These are phyloP conservation scores for Oligia fasciuncula DNA, from an alignment of 2,888 invertebrate species.

Conservation along the genomic window DNA sequence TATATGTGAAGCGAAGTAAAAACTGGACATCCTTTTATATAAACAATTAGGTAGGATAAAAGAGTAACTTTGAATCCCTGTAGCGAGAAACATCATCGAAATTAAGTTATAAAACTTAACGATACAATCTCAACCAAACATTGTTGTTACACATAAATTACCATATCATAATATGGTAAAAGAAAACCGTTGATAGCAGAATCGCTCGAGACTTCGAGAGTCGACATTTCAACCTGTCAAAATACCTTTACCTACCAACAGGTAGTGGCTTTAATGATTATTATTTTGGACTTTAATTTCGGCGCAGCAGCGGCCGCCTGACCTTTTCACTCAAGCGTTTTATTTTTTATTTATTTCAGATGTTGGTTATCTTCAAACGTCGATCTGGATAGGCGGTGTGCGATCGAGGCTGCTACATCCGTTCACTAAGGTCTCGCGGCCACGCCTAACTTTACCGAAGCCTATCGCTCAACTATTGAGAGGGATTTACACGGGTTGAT, in stretches of 20 bases:
- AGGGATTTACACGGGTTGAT: slow-evolving; percentile 9
- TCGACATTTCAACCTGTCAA: slow-evolving; percentile 81
- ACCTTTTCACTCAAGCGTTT: slow-evolving; percentile 87
- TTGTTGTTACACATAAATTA: slow-evolving; percentile 72
- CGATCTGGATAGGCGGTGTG: slow-evolving; percentile 80
- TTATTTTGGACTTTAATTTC: slow-evolving; percentile 86
- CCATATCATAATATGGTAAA: slow-evolving; percentile 71
- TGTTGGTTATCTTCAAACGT: slow-evolving; percentile 84
- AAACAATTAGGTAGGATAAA: slow-evolving; percentile 74
- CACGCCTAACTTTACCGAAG: slow-evolving; percentile 84
- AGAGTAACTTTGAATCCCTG: slow-evolving; percentile 29
- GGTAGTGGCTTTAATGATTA: slow-evolving; percentile 82
- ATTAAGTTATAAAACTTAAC: slow-evolving; percentile 84
- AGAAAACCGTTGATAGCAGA: slow-evolving; percentile 67
- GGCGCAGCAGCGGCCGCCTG: slow-evolving; percentile 80
- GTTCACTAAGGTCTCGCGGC: slow-evolving; percentile 84
- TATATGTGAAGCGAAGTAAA: slow-evolving; percentile 67
- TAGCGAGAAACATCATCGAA: slow-evolving; percentile 65
- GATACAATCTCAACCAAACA: slow-evolving; percentile 76
- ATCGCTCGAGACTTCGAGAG: slow-evolving; percentile 26
- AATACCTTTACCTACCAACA: slow-evolving; percentile 77
- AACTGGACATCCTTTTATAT: slow-evolving; percentile 70
- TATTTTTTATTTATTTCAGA: slow-evolving; percentile 81
- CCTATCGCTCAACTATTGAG: slow-evolving; percentile 73
- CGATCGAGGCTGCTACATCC: slow-evolving; percentile 87